These are phyloP conservation scores for Arremon brunneinucha DNA, from an alignment of 2,797 vertebrate genomes.

Conservation along the genomic window DNA sequence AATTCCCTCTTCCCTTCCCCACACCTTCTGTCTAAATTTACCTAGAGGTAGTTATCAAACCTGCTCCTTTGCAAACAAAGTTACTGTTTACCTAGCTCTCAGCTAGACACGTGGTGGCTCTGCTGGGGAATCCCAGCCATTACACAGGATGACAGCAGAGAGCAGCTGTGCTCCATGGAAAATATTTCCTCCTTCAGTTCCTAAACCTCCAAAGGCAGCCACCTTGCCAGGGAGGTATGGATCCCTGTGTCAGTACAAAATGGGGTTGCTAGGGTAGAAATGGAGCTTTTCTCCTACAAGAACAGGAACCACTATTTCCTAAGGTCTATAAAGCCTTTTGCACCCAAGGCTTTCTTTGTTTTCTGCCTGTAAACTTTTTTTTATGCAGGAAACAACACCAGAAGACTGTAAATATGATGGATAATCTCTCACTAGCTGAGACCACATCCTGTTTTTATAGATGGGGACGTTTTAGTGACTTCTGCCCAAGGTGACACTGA, in stretches of 20 bases:
- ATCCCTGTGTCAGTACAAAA: background rate
- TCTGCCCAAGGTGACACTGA: background rate
- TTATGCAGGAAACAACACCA: background rate
- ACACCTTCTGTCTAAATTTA: slow-evolving; percentile 21
- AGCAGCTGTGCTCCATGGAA: background rate
- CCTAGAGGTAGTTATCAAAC: background rate
- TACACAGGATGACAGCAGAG: background rate
- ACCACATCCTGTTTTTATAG: background rate
- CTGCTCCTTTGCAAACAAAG: background rate
- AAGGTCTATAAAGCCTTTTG: background rate
- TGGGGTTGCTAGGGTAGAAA: background rate
- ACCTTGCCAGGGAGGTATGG: background rate
- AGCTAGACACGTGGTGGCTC: rapidly evolving
- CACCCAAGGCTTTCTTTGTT: background rate
- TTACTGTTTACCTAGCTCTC: background rate
- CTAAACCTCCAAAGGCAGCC: background rate
- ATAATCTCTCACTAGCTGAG: background rate
- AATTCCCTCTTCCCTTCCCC: background rate
- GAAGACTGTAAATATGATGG: background rate
- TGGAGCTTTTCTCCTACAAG: background rate
- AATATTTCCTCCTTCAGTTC: background rate
- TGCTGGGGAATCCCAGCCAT: background rate
- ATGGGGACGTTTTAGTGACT: background rate
- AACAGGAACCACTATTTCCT: background rate
- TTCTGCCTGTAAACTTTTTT: background rate